phyloP scores from a whole-genome alignment of 2,797 vertebrate species.

The Percopsis omiscomaycus region DNA sequence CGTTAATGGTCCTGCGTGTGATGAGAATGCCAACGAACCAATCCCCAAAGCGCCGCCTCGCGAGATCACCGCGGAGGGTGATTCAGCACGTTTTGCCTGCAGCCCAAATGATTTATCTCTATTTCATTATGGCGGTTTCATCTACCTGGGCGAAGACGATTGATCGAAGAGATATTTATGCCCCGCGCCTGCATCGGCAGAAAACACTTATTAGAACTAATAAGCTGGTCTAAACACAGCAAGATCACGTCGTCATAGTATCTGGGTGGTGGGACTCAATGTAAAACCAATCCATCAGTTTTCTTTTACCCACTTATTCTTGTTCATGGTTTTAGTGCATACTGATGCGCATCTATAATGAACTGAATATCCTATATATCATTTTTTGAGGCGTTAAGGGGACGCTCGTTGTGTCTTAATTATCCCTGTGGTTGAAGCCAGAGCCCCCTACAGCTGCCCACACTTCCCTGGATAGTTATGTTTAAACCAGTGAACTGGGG shows the following conservation, averaged over 20 bases:
- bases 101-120: conserved; percentile 45
- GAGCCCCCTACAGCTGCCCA: too few species aligned
- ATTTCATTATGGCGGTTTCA: conserved; percentile 57
- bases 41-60: background rate
- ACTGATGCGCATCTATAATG: too few species aligned
- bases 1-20: conserved; percentile 36
- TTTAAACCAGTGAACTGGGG: too few species aligned
- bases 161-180: conserved; percentile 42
- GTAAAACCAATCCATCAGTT: too few species aligned
- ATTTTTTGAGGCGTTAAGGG: too few species aligned
- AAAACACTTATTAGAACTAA: conserved; percentile 10
- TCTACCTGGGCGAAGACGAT: background rate
- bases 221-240: conserved; percentile 9
- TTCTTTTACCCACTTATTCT: too few species aligned
- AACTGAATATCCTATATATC: too few species aligned
- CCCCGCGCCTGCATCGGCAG: conserved; percentile 10
- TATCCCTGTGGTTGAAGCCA: too few species aligned
- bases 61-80: conserved; percentile 3
- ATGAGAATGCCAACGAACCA: conserved; percentile 32
- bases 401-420: too few species aligned
- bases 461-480: too few species aligned
- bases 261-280: too few species aligned
- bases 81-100: conserved; percentile 11
- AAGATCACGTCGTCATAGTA: background rate
- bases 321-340: too few species aligned